Conservation (phyloP, 2,888 invertebrate genomes). For the Apamea epomidion region DNA sequence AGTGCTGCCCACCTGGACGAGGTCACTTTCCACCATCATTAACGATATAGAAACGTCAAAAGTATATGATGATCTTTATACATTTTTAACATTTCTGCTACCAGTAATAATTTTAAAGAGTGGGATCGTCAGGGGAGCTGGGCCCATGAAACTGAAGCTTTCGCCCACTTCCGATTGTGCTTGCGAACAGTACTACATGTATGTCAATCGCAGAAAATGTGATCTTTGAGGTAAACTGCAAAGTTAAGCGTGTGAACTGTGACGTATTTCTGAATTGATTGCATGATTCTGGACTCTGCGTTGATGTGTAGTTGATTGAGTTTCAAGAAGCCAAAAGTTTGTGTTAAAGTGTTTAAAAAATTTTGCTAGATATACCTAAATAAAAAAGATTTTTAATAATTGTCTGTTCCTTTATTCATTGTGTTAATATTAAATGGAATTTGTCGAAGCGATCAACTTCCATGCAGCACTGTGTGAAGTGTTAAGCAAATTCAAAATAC, state of each 20-base stretch:
- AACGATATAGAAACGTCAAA: slow-evolving; percentile 9
- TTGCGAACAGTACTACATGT: slow-evolving; percentile 67
- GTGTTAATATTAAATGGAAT: slow-evolving; percentile 29
- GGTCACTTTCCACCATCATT: slow-evolving; percentile 8
- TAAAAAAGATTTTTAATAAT: slow-evolving; percentile 17
- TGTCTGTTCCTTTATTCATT: slow-evolving; percentile 15
- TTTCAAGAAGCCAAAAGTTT: slow-evolving; percentile 17
- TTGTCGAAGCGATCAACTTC: slow-evolving; percentile 67
- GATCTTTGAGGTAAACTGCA: slow-evolving; percentile 31
- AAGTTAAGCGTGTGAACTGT: slow-evolving; percentile 56
- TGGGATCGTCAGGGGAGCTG: slow-evolving; percentile 57
- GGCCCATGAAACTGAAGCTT: slow-evolving; percentile 79
- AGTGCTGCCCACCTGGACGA: slow-evolving; percentile 59
- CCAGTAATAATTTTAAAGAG: slow-evolving; percentile 11
- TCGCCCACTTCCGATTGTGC: slow-evolving; percentile 56
- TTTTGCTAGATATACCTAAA: slow-evolving; percentile 13
- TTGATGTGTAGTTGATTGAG: slow-evolving; percentile 30
- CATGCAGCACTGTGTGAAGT: slow-evolving; percentile 68
- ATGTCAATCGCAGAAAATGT: slow-evolving; percentile 64
- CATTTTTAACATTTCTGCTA: not conserved
- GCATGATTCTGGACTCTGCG: slow-evolving; percentile 33
- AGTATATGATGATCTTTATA: slow-evolving; percentile 23
- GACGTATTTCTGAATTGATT: slow-evolving; percentile 29
- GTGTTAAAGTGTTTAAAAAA: slow-evolving; percentile 10
- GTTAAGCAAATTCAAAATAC: slow-evolving; percentile 64